phyloP scores from a whole-genome alignment of 2,113 vertebrate species.

The Anarrhichthys ocellatus region DNA sequence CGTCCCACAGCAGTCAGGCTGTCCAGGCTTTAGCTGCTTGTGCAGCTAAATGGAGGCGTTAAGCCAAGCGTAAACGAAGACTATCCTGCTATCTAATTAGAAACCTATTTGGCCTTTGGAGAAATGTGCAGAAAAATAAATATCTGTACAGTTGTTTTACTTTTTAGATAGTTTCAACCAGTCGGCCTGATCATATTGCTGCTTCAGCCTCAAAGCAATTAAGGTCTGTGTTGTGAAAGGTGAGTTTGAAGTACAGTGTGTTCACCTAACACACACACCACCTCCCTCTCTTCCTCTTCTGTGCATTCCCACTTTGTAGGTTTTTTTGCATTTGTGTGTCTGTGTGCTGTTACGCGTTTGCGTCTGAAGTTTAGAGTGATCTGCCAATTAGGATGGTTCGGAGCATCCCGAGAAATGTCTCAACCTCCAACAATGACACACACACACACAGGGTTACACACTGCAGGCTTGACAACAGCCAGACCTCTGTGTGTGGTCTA shows the following conservation, averaged over 20 bases:
- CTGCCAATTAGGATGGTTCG: conserved; percentile 60
- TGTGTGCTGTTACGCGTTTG: conserved; percentile 1
- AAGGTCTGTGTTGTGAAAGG: conserved; percentile 40
- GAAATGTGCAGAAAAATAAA: conserved; percentile 29
- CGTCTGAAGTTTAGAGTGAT: conserved; percentile 36
- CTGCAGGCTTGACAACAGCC: conserved; percentile 37
- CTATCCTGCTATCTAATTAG: conserved; percentile 47
- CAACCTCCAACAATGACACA: conserved; percentile 29
- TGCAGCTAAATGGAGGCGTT: conserved; percentile 36
- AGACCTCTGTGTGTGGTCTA: conserved; percentile 39
- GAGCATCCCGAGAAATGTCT: conserved; percentile 53
- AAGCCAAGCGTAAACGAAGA: conserved; percentile 39
- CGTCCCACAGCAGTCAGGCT: conserved; percentile 41
- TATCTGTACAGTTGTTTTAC: background rate
- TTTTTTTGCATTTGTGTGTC: conserved; percentile 5
- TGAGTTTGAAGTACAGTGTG: conserved; percentile 47
- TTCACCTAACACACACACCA: conserved; percentile 2
- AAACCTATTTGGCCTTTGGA: conserved; percentile 46
- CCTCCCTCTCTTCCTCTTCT: conserved; percentile 22
- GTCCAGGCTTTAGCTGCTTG: conserved; percentile 45
- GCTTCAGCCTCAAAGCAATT: conserved; percentile 57
- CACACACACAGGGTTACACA: background rate
- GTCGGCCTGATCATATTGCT: conserved; percentile 30
- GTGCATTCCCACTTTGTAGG: conserved; percentile 18
- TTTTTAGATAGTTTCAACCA: conserved; percentile 37